phyloP scores from a whole-genome alignment of 64 coral and sea anemone species.

The Pachyseris speciosa region DNA sequence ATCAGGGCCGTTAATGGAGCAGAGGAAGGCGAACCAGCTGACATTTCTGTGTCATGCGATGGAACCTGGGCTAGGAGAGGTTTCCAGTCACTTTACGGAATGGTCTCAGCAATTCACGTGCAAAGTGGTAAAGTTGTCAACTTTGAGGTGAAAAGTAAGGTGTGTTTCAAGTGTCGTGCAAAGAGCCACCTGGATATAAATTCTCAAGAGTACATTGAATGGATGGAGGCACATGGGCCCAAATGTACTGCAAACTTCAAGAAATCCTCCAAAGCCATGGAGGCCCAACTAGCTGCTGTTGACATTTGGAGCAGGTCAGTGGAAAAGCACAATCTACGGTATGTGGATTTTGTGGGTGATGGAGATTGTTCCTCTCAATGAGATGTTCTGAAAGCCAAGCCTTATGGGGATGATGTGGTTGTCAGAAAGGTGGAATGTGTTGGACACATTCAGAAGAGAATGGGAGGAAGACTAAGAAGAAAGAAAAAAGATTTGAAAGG shows the following conservation, averaged over 20 bases:
- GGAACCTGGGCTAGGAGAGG: slow-evolving; percentile 50
- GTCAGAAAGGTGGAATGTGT: no score
- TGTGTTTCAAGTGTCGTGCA: slow-evolving; percentile 58
- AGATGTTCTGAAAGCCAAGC: slow-evolving; percentile 21
- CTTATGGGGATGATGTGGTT: neutral
- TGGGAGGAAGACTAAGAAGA: no score
- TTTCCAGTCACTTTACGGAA: slow-evolving; percentile 56
- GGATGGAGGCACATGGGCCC: slow-evolving; percentile 59
- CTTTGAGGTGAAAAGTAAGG: slow-evolving; percentile 43
- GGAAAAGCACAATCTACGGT: neutral
- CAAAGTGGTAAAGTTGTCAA: slow-evolving; percentile 46
- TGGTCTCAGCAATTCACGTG: slow-evolving; percentile 51
- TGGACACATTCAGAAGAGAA: no score
- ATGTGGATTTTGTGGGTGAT: slow-evolving; percentile 50
- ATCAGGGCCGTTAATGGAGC: neutral
- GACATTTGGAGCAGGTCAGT: slow-evolving; percentile 21
- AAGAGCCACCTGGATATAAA: slow-evolving; percentile 22
- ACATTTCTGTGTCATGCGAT: slow-evolving; percentile 45
- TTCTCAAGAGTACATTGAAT: slow-evolving; percentile 45
- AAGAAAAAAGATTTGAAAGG: slow-evolving; percentile 10
- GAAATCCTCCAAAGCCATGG: slow-evolving; percentile 62
- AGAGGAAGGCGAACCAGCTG: neutral
- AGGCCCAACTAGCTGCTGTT: slow-evolving; percentile 36
- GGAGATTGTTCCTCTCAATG: slow-evolving; percentile 24
- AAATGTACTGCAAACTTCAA: slow-evolving; percentile 29